phyloP scores from a whole-genome alignment of 2,797 vertebrate genomes.

The Pempheris klunzingeri region DNA sequence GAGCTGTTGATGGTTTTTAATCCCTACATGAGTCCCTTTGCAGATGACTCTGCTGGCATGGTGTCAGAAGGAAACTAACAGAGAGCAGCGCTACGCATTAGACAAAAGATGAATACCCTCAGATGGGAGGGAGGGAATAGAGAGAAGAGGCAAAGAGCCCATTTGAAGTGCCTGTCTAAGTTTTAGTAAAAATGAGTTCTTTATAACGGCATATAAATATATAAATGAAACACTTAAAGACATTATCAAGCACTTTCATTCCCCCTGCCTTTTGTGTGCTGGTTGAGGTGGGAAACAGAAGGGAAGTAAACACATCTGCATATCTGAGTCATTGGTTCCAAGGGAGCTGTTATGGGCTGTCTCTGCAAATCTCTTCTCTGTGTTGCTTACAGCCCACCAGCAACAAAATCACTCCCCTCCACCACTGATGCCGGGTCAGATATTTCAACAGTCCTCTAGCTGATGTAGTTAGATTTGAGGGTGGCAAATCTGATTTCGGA shows the following conservation, averaged over 20 bases:
- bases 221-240: conserved; percentile 85
- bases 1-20: conserved; percentile 82
- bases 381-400: conserved; percentile 72
- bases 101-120: conserved; percentile 82
- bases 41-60: conserved; percentile 82
- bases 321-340: conserved; percentile 86
- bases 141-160: conserved; percentile 70
- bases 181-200: conserved; percentile 78
- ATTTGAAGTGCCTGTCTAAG: conserved; percentile 86
- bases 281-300: conserved; percentile 81
- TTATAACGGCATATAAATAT: conserved; percentile 81
- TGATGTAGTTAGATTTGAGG: conserved; percentile 58
- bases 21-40: conserved; percentile 84
- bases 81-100: conserved; percentile 80
- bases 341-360: conserved; percentile 83
- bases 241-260: conserved; percentile 83
- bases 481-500: conserved; percentile 60
- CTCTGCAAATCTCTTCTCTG: conserved; percentile 80
- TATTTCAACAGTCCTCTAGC: conserved; percentile 55
- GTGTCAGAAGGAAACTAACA: conserved; percentile 84
- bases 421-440: conserved; percentile 68
- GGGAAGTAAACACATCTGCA: conserved; percentile 86
- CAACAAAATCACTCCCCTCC: conserved; percentile 51
- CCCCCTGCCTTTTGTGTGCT: conserved; percentile 71
- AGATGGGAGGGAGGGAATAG: conserved; percentile 79